A percentile compares a stretch with the other conserved stretches of the same genome.
Conservation (phyloP, 1,140 invertebrate genomes). For the Liolophura sinensis region DNA sequence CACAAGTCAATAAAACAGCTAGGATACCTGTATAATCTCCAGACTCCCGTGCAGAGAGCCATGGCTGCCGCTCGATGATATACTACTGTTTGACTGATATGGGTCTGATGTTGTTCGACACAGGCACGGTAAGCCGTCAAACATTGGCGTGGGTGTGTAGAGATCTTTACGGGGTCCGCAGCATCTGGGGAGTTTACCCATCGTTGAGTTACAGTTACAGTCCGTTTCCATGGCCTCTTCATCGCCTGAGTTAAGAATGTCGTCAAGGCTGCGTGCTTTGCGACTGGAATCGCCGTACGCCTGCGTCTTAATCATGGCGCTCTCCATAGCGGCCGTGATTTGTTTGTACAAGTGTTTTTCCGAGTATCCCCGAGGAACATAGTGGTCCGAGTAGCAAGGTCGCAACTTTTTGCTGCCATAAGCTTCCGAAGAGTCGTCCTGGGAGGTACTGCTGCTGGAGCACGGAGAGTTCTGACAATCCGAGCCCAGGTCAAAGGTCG, state of each 20-base stretch:
- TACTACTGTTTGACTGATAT: conserved; percentile 53
- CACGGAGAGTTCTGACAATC: conserved; percentile 39
- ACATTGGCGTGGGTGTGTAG: conserved; percentile 26
- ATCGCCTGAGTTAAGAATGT: conserved; percentile 40
- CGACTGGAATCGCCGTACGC: conserved; percentile 39
- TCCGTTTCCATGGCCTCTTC: conserved; percentile 27
- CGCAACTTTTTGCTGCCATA: conserved; percentile 44
- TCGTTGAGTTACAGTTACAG: conserved; percentile 29
- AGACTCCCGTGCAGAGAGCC: conserved; percentile 52
- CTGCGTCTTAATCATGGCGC: conserved; percentile 46
- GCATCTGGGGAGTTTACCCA: conserved; percentile 30
- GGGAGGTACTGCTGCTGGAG: conserved; percentile 29
- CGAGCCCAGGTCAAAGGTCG: conserved; percentile 47
- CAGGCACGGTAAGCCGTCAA: conserved; percentile 30
- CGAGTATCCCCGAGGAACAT: conserved; percentile 32
- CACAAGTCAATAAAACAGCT: not conserved
- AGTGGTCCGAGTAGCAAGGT: conserved; percentile 14
- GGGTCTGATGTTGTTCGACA: conserved; percentile 41
- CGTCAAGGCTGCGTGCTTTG: conserved; percentile 56
- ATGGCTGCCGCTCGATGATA: conserved; percentile 54
- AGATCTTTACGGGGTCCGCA: conserved; percentile 28
- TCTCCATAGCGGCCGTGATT: conserved; percentile 52
- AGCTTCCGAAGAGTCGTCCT: conserved; percentile 42
- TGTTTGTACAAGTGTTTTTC: conserved; percentile 48
- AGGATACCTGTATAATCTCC: conserved; percentile 57